Evolutionary conservation across 2,888 invertebrate genomes (phyloP).

Genomic region (Iphiclides podalirius): DNA sequence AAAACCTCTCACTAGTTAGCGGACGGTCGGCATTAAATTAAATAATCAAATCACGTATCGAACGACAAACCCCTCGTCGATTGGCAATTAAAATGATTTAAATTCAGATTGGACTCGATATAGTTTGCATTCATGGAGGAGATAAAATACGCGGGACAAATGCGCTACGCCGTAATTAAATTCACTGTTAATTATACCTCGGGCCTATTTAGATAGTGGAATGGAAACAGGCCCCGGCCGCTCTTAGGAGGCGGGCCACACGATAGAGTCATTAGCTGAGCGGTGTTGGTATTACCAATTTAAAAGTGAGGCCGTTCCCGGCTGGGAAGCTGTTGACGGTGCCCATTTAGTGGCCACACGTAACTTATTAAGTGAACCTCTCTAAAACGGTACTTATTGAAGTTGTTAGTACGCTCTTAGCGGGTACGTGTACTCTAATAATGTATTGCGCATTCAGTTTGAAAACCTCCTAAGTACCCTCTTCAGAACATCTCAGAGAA

Average conservation of each 20-base stretch:
- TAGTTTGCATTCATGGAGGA: slow-evolving; percentile 5
- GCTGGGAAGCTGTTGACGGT: slow-evolving; percentile 26
- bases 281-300: slow-evolving; percentile 36
- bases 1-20: not conserved
- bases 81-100: slow-evolving; percentile 14
- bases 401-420: slow-evolving; percentile 1
- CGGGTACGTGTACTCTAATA: too few relatives aligned
- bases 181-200: slow-evolving; percentile 15
- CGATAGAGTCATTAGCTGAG: slow-evolving; percentile 41
- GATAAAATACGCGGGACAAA: slow-evolving; percentile 21
- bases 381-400: slow-evolving; percentile 14
- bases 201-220: slow-evolving; percentile 16
- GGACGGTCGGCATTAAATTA: slow-evolving; percentile 2
- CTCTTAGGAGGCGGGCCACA: slow-evolving; percentile 26
- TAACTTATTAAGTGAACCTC: slow-evolving; percentile 17
- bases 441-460: too few relatives aligned
- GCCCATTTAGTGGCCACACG: slow-evolving; percentile 19
- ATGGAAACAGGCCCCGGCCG: slow-evolving; percentile 16
- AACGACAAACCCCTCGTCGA: not conserved
- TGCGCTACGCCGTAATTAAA: slow-evolving; percentile 17
- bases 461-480: too few relatives aligned
- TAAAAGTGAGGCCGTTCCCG: slow-evolving; percentile 17
- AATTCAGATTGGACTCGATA: slow-evolving; percentile 16
- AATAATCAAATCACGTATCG: slow-evolving; percentile 12
- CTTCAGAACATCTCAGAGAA: too few relatives aligned